Evolutionary conservation across 2,888 invertebrate species (phyloP).

Genomic region (Notodonta ziczac): DNA sequence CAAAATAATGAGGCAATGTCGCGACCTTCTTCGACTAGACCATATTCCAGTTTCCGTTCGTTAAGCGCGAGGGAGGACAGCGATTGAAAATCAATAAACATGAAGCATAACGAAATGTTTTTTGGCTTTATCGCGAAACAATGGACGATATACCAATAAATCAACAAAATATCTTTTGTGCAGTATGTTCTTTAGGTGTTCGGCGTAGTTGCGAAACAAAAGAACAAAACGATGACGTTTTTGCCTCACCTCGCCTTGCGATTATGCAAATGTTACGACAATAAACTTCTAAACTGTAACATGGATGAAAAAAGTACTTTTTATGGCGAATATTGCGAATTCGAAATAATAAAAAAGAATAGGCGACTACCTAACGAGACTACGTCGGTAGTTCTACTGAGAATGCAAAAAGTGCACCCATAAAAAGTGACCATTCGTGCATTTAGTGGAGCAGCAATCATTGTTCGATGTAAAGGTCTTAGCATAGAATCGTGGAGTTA

Average conservation of each 20-base stretch:
- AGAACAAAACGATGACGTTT: constrained; percentile 72
- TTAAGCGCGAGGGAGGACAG: constrained; percentile 61
- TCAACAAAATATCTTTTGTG: constrained; percentile 76
- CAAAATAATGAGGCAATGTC: constrained; percentile 69
- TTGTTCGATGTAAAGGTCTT: constrained; percentile 25
- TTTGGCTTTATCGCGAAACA: constrained; percentile 60
- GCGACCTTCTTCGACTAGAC: constrained; percentile 64
- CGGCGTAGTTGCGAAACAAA: constrained; percentile 69
- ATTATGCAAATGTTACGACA: constrained; percentile 81
- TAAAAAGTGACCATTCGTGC: constrained; percentile 50
- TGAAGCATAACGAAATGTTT: constrained; percentile 62
- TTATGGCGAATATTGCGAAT: constrained; percentile 69
- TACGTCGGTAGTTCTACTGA: constrained; percentile 62
- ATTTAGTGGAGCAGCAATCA: constrained; percentile 44
- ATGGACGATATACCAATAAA: constrained; percentile 68
- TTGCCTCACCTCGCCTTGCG: constrained; percentile 73
- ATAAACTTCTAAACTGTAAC: constrained; percentile 79
- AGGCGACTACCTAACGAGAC: constrained; percentile 69
- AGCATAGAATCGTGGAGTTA: constrained; percentile 35
- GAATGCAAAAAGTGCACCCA: constrained; percentile 51
- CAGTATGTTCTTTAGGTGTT: constrained; percentile 66
- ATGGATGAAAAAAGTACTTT: constrained; percentile 66
- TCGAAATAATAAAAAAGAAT: constrained; percentile 67
- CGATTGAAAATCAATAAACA: constrained; percentile 60
- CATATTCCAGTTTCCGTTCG: constrained; percentile 62